Base-by-base conservation (phyloP, 2,888 invertebrate genomes). In the Pterostichus madidus region DNA sequence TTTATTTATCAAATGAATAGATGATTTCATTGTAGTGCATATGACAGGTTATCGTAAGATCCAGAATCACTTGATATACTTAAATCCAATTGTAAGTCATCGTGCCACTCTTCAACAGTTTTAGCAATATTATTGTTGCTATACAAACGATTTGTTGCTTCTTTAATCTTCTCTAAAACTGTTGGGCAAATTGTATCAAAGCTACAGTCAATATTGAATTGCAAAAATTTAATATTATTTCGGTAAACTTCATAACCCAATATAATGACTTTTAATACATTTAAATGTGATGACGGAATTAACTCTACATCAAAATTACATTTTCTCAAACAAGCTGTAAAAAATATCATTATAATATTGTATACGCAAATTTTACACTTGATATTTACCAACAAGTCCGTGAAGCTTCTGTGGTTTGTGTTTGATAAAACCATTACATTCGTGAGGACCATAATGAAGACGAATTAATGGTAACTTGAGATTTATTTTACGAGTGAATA, bases 391-490 rank as follows among this genome's bases (percentile, higher is more conserved):
- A 77, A 86, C 78, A 31, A 89, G 76, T 31, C 88, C 89, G 52
- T 86, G 84, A 35, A 89, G 82, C 82, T 87, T 87, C 82, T 88
- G 88, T 13, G 86, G 84, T 83, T 87, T 86, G 83, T 89, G 88
- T 59, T 85, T 85, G 49, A 89, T 87, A 11, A 88, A 83, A 5
- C 89, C 89, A 84, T 88, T 85, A 4, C 87, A 84, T 84, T 87
- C 86, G 68, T 89, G 89, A 7, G 89, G 88, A 0, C 89, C 89
- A 81, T 88, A 89, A 82, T 85, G 84, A 39, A 89, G 85, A 84
- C 46, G 39, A 81, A 81, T 75, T 35, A 59, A 79, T 17, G 79
- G 79, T 8, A 49, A 6, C 13, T 39, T 44, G 4, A 7, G 10
- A 7, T 31, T 32, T n/a, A 24, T 13, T 5, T 75, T 31, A 11